Base-by-base conservation (phyloP, 1,140 invertebrate genomes). In the Dendroctonus ponderosae region DNA sequence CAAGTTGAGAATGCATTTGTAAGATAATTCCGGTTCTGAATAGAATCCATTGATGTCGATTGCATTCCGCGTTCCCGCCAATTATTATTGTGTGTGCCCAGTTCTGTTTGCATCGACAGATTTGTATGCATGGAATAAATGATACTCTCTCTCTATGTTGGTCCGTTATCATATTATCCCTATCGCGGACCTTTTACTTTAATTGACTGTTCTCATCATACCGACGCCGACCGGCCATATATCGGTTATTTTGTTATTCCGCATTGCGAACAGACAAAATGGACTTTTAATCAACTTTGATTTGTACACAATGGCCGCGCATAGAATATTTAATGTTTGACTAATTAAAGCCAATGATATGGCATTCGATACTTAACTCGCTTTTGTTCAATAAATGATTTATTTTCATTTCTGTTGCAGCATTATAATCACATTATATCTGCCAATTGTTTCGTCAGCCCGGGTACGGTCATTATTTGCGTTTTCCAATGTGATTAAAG, bases 71-170 rank as follows among this genome's bases (percentile, higher is more conserved):
- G 66, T 66, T 67, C 56, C 15, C 67, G 72, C 72, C 73, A 76
- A 76, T 76, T 76, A 76, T 76, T 73, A 74, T 71, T 70, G 67
- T 62, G 46, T 59, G 71, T 69, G 42, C 40, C 51, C 51, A 52
- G 69, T 69, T 74, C 74, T 75, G 72, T 74, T 71, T 71, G 69
- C 70, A 67, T 49, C 72, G 72, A 62, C 64, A 66, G 70, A 75
- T 75, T 75, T 74, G 71, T 75, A 75, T 75, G 72, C 74, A 75
- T 75, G 74, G 74, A 75, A 75, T 75, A 75, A 75, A 75, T 75
- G 74, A 75, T 75, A 72, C 72, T 62, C 64, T 26, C 26, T 26
- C 26, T 62, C 64, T 66, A 51, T 66, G 56, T 66, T 37, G 44
- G 64, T 58, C 39, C 69, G 70, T 73, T 75, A 75, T 75, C 72